These are phyloP conservation scores for Australoheros facetus DNA, from an alignment of 2,797 vertebrate species.

Conservation along the genomic window DNA sequence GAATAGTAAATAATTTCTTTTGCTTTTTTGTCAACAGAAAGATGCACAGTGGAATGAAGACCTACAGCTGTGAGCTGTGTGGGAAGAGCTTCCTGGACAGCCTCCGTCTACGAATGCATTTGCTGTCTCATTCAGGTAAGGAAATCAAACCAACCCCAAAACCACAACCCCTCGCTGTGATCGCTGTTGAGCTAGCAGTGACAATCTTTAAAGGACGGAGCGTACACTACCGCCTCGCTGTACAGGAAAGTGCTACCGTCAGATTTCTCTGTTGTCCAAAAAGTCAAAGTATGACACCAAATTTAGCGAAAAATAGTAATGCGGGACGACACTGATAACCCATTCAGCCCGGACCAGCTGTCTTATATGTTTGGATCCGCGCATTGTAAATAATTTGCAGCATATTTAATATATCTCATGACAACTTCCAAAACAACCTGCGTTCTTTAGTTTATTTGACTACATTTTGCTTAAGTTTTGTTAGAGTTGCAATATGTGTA, in stretches of 20 bases:
- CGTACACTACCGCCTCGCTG: neutral
- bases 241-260: neutral
- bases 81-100: slow-evolving; percentile 96
- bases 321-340: neutral
- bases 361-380: neutral
- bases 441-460: neutral
- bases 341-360: neutral
- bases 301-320: neutral
- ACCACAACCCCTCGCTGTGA: neutral
- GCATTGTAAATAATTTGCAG: neutral
- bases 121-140: slow-evolving; percentile 97
- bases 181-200: neutral
- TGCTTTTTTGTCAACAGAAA: slow-evolving; percentile 84
- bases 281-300: neutral
- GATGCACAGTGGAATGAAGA: slow-evolving; percentile 99
- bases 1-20: slow-evolving; percentile 30
- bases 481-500: too few relatives aligned
- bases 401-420: neutral
- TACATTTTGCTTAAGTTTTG: neutral
- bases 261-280: fast-evolving
- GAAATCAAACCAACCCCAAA: slow-evolving; percentile 16
- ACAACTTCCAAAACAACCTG: neutral
- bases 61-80: slow-evolving; percentile 95
- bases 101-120: slow-evolving; percentile 96
- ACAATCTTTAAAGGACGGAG: neutral